phyloP scores from a whole-genome alignment of 2,888 invertebrate species.

The Hypercompe scribonia region DNA sequence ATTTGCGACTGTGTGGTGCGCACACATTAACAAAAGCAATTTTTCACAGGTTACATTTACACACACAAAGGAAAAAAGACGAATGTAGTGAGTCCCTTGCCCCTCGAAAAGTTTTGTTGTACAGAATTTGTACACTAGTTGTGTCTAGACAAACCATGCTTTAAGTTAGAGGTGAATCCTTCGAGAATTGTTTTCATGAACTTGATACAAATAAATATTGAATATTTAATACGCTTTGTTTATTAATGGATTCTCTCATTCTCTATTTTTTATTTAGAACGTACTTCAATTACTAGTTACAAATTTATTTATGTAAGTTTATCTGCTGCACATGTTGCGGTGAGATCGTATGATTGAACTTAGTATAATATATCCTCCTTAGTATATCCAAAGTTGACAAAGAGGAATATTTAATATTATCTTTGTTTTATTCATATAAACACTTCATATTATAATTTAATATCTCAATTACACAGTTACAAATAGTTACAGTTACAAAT shows the following conservation, averaged over 20 bases:
- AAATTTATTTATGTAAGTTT: no score
- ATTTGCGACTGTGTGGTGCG: constrained; percentile 57
- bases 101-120: constrained; percentile 84
- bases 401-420: neutral
- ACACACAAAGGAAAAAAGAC: constrained; percentile 68
- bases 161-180: constrained; percentile 81
- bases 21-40: constrained; percentile 76
- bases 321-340: neutral
- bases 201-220: constrained; percentile 61
- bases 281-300: neutral
- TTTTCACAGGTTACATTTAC: constrained; percentile 81
- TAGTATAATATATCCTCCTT: neutral
- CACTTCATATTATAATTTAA: neutral
- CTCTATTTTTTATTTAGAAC: constrained; percentile 20
- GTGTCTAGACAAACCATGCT: constrained; percentile 85
- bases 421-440: neutral
- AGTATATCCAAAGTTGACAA: neutral
- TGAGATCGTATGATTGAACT: neutral
- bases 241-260: constrained; percentile 20
- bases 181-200: constrained; percentile 71
- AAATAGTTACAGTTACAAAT: neutral
- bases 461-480: neutral
- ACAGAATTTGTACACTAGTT: constrained; percentile 84
- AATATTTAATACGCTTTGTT: constrained; percentile 44
- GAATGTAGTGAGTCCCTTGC: constrained; percentile 81